These are phyloP conservation scores for Itoplectis maculator DNA, from an alignment of 2,888 invertebrate genomes.

Conservation along the genomic window DNA sequence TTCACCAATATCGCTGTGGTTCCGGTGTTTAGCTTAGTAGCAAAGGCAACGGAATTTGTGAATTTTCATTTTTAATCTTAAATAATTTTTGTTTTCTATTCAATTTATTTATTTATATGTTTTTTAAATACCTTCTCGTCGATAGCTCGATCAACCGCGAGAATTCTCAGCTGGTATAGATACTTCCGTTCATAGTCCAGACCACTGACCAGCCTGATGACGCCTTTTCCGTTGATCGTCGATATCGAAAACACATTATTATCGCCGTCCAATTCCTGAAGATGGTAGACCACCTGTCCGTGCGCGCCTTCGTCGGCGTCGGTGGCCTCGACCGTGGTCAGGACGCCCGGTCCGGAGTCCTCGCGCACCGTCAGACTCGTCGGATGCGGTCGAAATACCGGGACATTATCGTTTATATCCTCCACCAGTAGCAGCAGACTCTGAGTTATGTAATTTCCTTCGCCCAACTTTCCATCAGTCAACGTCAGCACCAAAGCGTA, in stretches of 20 bases:
- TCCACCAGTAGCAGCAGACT: conserved; percentile 95
- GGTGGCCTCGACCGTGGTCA: conserved; percentile 93
- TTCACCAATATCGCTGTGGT: conserved; percentile 95
- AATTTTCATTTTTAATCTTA: neutral
- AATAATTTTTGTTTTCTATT: conserved; percentile 13
- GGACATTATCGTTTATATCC: conserved; percentile 96
- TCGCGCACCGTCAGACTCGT: conserved; percentile 93
- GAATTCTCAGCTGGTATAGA: conserved; percentile 92
- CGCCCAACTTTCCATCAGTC: conserved; percentile 94
- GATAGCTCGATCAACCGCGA: conserved; percentile 93
- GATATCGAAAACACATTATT: conserved; percentile 91
- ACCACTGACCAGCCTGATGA: conserved; percentile 90
- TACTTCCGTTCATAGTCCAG: conserved; percentile 95
- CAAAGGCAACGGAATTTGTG: conserved; percentile 86
- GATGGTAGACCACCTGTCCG: conserved; percentile 95
- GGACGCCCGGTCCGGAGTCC: conserved; percentile 90
- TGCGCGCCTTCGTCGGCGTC: conserved; percentile 97
- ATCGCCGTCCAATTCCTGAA: conserved; percentile 93
- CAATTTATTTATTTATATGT: conserved; percentile 73
- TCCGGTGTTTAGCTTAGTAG: conserved; percentile 91
- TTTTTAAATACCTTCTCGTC: conserved; percentile 85
- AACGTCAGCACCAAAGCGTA: conserved; percentile 95
- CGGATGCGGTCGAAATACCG: conserved; percentile 94
- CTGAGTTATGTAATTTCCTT: conserved; percentile 95
- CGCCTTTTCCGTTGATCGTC: conserved; percentile 94